A percentile compares a stretch with the other conserved stretches of the same genome.
phyloP scores from a whole-genome alignment of 2,797 vertebrate genomes.

The Argyrosomus regius region DNA sequence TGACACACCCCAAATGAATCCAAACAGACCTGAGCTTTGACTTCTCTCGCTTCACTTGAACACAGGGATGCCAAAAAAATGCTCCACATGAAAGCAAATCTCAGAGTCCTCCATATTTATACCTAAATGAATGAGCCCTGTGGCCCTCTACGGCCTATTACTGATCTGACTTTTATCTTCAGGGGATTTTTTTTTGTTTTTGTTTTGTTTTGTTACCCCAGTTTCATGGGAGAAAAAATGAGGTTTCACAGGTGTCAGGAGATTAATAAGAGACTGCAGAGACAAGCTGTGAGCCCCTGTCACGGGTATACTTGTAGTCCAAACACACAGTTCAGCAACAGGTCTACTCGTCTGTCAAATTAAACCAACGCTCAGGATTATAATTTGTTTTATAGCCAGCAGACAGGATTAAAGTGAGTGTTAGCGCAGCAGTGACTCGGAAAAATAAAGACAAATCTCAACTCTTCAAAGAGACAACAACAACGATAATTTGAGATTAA shows the following conservation, averaged over 20 bases:
- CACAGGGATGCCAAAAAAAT: not conserved
- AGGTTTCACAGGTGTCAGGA: not conserved
- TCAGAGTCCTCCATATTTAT: not conserved
- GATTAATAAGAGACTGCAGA: not conserved
- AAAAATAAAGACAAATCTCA: conserved; percentile 21
- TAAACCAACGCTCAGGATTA: not conserved
- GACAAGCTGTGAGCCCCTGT: not conserved
- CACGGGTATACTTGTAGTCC: not conserved
- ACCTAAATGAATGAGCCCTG: not conserved
- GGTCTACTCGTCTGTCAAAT: conserved; percentile 42
- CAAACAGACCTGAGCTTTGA: conserved; percentile 11
- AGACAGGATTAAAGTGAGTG: not conserved
- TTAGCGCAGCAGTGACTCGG: conserved; percentile 5
- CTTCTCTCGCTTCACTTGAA: conserved; percentile 17
- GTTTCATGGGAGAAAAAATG: too few species aligned
- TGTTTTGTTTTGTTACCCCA: not conserved
- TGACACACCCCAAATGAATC: conserved; percentile 19
- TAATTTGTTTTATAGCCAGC: not conserved
- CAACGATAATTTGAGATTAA: not conserved
- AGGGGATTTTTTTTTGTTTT: not conserved
- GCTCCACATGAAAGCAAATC: conserved; percentile 26
- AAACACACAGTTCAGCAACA: conserved; percentile 50
- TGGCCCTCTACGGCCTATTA: not conserved
- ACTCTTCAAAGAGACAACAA: conserved; percentile 3
- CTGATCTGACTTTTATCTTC: not conserved